Evolutionary conservation across 2,888 invertebrate species (phyloP), one percentile per base, ranked within the genome.

Genomic region (Nyleta sp.): DNA sequence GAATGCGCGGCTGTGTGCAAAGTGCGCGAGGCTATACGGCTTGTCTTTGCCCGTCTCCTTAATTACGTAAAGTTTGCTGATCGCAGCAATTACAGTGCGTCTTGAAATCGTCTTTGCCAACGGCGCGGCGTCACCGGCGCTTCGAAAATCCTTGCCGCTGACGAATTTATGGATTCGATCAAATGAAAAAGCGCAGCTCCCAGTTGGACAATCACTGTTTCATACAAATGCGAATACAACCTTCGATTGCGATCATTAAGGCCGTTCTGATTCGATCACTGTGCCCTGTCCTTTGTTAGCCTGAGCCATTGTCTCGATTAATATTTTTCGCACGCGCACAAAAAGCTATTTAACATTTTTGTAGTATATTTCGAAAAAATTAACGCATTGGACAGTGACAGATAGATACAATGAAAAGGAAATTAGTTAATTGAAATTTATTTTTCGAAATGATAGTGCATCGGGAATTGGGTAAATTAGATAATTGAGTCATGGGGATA

Each of bases 71-170:
- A 74, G 20, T 65, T 74, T 35, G 65, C 65, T 59, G 73, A 65
- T 74, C 73, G 73, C 28, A 74, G 65, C 73, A 74, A 74, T 65
- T 74, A 74, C 73, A 65, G 73, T 57, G 65, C 65, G 62, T 57
- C 73, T 64, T 57, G 20, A 31, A 28, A 44, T 55, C 72, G 62
- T 42, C 59, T 35, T 48, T 48, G 65, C 28, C 50, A 38, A 31
- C 65, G 31, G 33, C 46, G 68, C 40, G 11, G 57, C 68, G 59
- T 52, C 59, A 60, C 60, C 53, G 40, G 18, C 24, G 40, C 38
- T 57, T 72, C 64, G 72, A 55, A 64, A 72, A 72, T 64, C 62
- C 55, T 22, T n/a, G 46, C 46, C 44, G 31, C 59, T 74, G 73
- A 74, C 65, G 73, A 65, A 74, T 65, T 74, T 74, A 74, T 74